Base-by-base conservation (phyloP, 2,797 vertebrate species). In the Microctenopoma stevenorrisi region DNA sequence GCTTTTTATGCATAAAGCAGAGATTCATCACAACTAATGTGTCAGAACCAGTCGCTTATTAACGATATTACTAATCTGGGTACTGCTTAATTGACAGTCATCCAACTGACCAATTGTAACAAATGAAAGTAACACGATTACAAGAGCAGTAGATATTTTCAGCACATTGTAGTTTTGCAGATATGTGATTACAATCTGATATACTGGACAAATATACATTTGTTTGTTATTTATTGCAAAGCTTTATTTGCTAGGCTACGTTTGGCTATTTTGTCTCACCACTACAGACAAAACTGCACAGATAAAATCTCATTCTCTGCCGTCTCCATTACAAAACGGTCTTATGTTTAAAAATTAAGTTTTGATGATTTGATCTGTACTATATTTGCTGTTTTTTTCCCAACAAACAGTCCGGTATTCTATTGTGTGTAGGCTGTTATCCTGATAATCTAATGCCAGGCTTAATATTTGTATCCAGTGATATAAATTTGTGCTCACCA, bases 1-100 rank as follows among this genome's bases (percentile, higher is more conserved):
- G 60, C 51, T 51, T 59, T 35, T 59, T 66, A 26, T 38, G 54
- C 64, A 57, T 56, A 82, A 72, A 83, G 73, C 68, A 66, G 10
- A 42, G 47, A 26, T 73, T 71, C 22, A 63, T 63, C 40, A 59
- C 10, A 42, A 16, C 46, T 37, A 49, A 69, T 50, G 46, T 58
- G 55, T 78, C 47, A 12, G 38, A 76, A 67, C 26, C 40, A 43
- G 22, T 26, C 22, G 3, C 25, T 50, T 47, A 72, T 67, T 30
- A 44, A 66, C 44, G 28, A 35, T 46, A 51, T 64, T 40, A 22
- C 38, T 15, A 2, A 55, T 59, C 33, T 11, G 30, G 60, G 11
- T 6, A 10, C 10, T 62, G 13, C 18, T 48, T 63, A 61, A 72
- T 68, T 54, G 33, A 25, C 12, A 50, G 9, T 53, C 18, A 50